Conservation (phyloP, 1,140 invertebrate genomes). For the Papilio dardanus region DNA sequence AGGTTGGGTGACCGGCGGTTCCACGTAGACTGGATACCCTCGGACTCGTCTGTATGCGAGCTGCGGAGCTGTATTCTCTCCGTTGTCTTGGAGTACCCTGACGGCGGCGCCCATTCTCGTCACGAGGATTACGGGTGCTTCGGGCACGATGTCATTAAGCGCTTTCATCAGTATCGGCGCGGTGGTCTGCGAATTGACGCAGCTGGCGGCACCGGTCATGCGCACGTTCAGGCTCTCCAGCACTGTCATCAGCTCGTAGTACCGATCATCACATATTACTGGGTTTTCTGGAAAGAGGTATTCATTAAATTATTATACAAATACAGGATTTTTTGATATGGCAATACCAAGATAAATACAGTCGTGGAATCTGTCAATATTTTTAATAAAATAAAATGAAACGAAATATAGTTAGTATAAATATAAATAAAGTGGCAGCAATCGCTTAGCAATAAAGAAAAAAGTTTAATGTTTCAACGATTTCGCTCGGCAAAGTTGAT, state of each 20-base stretch:
- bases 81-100: conserved; percentile 41
- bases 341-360: neutral
- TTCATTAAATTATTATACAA: neutral
- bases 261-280: conserved; percentile 87
- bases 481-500: neutral
- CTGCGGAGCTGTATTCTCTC: conserved; percentile 50
- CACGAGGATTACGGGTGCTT: conserved; percentile 61
- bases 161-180: conserved; percentile 75
- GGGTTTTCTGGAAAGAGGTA: conserved; percentile 86
- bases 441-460: neutral
- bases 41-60: conserved; percentile 67
- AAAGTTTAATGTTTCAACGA: neutral
- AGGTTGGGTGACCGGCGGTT: conserved; percentile 74
- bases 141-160: conserved; percentile 70
- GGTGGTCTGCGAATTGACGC: conserved; percentile 78
- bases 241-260: conserved; percentile 86
- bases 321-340: neutral
- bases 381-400: neutral
- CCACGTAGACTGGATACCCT: conserved; percentile 72
- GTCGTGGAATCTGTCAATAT: neutral
- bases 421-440: neutral
- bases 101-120: conserved; percentile 51
- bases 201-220: conserved; percentile 84
- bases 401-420: neutral
- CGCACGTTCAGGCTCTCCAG: conserved; percentile 87